Conservation (phyloP, 2,797 vertebrate species). For the Acanthurus tractus region DNA sequence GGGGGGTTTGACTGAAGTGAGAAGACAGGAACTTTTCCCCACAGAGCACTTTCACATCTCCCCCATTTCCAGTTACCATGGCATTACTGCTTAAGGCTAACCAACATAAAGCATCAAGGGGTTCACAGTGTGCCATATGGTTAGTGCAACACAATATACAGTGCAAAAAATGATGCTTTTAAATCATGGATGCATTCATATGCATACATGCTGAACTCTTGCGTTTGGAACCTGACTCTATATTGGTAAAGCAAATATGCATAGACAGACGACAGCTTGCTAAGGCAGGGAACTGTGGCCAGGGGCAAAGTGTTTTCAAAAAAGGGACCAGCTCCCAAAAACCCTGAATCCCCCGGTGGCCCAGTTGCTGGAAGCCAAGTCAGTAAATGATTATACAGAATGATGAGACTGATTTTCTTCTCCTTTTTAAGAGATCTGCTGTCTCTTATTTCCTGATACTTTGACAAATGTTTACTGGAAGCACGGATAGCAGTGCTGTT, state of each 20-base stretch:
- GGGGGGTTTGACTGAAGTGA: conserved; percentile 50
- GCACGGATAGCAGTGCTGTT: not conserved
- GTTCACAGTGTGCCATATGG: conserved; percentile 39
- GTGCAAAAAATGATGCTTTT: conserved; percentile 1
- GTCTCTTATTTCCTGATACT: conserved; percentile 13
- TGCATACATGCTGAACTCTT: too few species aligned
- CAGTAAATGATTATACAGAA: conserved; percentile 41
- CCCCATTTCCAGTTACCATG: conserved; percentile 84
- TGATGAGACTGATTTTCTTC: conserved; percentile 14
- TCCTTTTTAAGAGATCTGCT: conserved; percentile 7
- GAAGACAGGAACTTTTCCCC: conserved; percentile 58
- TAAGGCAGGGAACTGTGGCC: not conserved
- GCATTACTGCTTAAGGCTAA: conserved; percentile 70
- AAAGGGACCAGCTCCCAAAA: conserved; percentile 2
- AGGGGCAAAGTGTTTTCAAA: not conserved
- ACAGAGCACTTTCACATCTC: conserved; percentile 47
- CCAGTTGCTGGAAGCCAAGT: not conserved
- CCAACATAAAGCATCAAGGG: conserved; percentile 70
- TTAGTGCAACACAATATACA: conserved; percentile 25
- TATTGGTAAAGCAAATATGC: not conserved
- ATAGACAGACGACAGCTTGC: not conserved
- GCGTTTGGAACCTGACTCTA: not conserved
- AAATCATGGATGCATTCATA: not conserved
- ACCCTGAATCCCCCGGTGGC: not conserved
- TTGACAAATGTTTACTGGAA: not conserved